These are phyloP conservation scores for Athetis lepigone DNA, from an alignment of 2,888 invertebrate species.

Conservation along the genomic window DNA sequence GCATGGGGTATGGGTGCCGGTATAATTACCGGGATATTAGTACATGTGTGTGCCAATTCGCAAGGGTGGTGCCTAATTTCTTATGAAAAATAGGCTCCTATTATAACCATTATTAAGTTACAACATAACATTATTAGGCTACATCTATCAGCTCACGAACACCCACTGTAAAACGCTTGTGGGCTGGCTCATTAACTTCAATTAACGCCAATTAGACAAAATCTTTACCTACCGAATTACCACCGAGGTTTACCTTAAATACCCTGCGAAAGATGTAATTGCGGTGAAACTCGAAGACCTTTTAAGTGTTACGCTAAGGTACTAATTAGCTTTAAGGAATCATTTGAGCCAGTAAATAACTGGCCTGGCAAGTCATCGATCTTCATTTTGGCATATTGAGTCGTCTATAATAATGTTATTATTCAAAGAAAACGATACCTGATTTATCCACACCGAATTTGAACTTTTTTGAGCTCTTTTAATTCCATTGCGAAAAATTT, in stretches of 20 bases:
- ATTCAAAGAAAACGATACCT: constrained; percentile 1
- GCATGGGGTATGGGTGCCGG: too few species aligned
- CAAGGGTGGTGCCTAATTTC: too few species aligned
- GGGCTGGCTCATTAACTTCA: not conserved
- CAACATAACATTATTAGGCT: not conserved
- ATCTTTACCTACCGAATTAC: not conserved
- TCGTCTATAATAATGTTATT: constrained; percentile 1
- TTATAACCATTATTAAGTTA: not conserved
- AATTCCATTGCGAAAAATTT: too few species aligned
- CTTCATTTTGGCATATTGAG: constrained; percentile 13
- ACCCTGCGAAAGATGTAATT: constrained; percentile 14
- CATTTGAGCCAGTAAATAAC: constrained; percentile 28
- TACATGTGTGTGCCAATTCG: too few species aligned
- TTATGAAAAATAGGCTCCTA: too few species aligned
- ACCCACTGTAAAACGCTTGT: not conserved
- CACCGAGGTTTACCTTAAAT: not conserved
- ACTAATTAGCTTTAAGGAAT: constrained; percentile 34
- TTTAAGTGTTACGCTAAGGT: constrained; percentile 11
- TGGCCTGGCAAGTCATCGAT: constrained; percentile 1
- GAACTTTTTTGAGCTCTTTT: too few species aligned
- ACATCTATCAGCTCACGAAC: not conserved
- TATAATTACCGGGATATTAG: too few species aligned
- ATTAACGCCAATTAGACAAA: constrained; percentile 7
- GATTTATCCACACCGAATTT: too few species aligned
- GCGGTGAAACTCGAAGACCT: constrained; percentile 19